Evolutionary conservation across 2,113 vertebrate species (phyloP).

Genomic region (Tretioscincus oriximinensis): DNA sequence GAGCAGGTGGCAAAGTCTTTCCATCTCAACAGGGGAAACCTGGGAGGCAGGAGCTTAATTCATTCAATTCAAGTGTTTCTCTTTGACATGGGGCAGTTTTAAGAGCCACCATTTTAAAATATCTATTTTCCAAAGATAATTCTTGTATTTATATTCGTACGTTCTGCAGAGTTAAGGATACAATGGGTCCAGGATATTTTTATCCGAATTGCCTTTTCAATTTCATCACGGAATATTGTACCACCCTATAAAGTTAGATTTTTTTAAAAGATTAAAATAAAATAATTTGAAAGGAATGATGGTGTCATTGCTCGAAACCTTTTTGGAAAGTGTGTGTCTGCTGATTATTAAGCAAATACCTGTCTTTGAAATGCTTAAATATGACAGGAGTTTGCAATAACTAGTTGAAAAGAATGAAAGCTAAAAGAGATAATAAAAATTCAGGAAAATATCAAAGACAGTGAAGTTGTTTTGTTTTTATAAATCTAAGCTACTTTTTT

Average conservation of each 20-base stretch:
- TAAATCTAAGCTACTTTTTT: not conserved
- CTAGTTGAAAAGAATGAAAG: not conserved
- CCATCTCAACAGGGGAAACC: not conserved
- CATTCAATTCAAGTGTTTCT: slow-evolving; percentile 6
- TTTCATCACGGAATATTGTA: not conserved
- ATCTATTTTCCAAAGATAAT: not conserved
- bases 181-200: not conserved
- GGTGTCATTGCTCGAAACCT: not conserved
- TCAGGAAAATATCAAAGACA: not conserved
- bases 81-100: not conserved
- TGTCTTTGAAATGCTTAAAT: not conserved
- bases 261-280: not conserved
- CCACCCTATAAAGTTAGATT: not conserved
- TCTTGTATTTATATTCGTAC: not conserved
- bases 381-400: not conserved
- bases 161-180: not conserved
- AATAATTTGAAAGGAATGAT: not conserved
- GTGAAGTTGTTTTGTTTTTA: not conserved
- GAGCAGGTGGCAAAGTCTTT: not conserved
- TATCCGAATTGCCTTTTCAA: not conserved
- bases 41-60: not conserved
- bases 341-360: not conserved
- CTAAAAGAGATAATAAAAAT: not conserved
- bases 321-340: not conserved
- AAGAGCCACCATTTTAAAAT: slow-evolving; percentile 1